phyloP scores from a whole-genome alignment of 2,113 vertebrate species.

The Otolemur garnettii region DNA sequence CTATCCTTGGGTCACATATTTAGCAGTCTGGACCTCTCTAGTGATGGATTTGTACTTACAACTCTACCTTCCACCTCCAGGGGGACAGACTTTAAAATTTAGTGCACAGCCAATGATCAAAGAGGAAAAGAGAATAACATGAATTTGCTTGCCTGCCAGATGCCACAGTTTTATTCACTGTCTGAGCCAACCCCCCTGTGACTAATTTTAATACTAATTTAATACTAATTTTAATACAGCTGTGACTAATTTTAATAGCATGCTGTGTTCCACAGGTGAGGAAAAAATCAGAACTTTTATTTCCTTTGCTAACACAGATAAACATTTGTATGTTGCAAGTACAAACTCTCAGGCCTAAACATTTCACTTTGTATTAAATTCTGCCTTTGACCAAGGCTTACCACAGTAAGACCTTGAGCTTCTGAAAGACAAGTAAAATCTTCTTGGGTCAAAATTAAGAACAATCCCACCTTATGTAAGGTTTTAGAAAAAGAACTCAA shows the following conservation, averaged over 20 bases:
- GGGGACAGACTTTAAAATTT: neutral
- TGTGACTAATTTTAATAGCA: neutral
- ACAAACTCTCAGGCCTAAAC: neutral
- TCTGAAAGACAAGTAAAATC: slow-evolving; percentile 78
- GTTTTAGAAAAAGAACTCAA: slow-evolving; percentile 79
- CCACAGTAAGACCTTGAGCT: slow-evolving; percentile 55
- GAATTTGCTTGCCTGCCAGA: no score
- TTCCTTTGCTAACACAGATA: neutral
- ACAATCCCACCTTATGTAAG: slow-evolving; percentile 85
- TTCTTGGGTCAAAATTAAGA: slow-evolving; percentile 87
- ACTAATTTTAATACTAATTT: neutral
- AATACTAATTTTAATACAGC: neutral
- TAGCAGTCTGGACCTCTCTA: neutral
- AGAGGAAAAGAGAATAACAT: neutral
- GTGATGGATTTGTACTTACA: neutral
- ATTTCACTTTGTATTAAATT: slow-evolving; percentile 80
- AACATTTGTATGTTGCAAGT: neutral
- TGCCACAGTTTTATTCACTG: neutral
- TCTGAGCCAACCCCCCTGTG: neutral
- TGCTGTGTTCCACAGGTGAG: neutral
- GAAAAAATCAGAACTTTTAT: neutral
- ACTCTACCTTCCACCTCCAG: neutral
- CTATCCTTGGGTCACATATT: neutral
- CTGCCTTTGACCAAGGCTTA: slow-evolving; percentile 80
- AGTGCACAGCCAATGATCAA: neutral